Conservation (phyloP, 2,797 vertebrate genomes). For the Petrocephalus sullivani region DNA sequence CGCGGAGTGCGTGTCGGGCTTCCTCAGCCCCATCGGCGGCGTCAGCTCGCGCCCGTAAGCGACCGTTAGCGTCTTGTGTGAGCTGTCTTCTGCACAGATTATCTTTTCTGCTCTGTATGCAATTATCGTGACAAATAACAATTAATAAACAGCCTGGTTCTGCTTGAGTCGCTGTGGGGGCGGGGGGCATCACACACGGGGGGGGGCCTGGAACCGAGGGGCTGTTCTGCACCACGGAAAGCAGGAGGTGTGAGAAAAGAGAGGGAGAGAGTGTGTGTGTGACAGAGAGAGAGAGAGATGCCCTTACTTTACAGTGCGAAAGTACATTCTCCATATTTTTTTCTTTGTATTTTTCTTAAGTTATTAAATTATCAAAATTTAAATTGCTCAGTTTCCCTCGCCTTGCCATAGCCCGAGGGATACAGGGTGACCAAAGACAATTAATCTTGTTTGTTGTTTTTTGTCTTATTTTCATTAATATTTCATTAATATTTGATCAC, state of each 20-base stretch:
- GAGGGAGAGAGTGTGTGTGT: neutral
- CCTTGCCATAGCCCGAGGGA: neutral
- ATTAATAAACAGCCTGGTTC: neutral
- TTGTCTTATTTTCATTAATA: neutral
- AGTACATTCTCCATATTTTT: neutral
- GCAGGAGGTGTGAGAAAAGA: neutral
- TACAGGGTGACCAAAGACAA: constrained; percentile 10
- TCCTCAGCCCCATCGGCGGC: neutral
- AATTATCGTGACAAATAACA: neutral
- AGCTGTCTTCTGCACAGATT: neutral
- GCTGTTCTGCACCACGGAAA: neutral
- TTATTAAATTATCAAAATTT: neutral
- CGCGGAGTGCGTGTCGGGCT: neutral
- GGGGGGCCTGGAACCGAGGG: neutral
- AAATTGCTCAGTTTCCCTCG: neutral
- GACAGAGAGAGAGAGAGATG: neutral
- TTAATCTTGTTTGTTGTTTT: constrained; percentile 1
- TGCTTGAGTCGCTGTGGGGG: neutral
- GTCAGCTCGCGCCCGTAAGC: neutral
- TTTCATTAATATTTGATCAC: neutral
- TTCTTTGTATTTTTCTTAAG: neutral
- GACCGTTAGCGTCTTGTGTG: neutral
- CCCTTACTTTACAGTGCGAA: neutral
- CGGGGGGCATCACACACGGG: neutral
- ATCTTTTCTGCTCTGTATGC: neutral